Evolutionary conservation across 2,797 vertebrate species (phyloP), one percentile per base, ranked within the genome.

Genomic region (Hypotaenidia philippensis): DNA sequence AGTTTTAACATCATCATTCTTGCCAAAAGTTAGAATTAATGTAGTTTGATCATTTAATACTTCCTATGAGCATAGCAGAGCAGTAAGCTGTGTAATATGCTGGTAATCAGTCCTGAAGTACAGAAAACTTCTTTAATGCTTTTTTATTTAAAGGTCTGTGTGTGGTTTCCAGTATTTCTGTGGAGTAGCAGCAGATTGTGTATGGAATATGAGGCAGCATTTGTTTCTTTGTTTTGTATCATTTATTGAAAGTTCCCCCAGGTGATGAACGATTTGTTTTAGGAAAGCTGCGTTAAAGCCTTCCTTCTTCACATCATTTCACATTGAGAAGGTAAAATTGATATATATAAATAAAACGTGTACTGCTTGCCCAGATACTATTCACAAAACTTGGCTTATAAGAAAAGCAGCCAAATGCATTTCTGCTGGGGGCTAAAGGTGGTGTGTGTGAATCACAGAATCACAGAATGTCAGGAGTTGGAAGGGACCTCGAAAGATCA

Each of bases 291-390:
- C 38, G 75, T 78, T 83, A 87, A 83, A 96, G 34, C 50, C 83
- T 90, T 55, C 38, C 74, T 83, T 83, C 83, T 69, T 27, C 32
- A 34, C 40, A 59, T 83, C 2, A 41, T 53, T 90, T 68, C 4
- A 8, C 52, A 34, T 75, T 59, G 38, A 78, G 75, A 83, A 83
- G 68, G 66, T 61, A 64, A 78, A 75, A 74, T 40, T 61, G 60
- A 68, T 87, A 19, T 83, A 2, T 74, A 77, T 85, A 89, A 92
- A 89, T 81, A 94, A 86, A 95, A 70, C 52, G 26, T 17, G 21
- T 61, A 31, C 38, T 40, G 25, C 76, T 72, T 88, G 65, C 63
- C 34, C 69, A 65, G 41, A 72, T 77, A 71, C 2, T 87, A 76
- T 66, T 82, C 38, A 72, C 36, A 75, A 85, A 71, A 55, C 27